These are phyloP conservation scores for Pilophorus perplexus DNA, from an alignment of 2,888 invertebrate genomes.

Conservation along the genomic window DNA sequence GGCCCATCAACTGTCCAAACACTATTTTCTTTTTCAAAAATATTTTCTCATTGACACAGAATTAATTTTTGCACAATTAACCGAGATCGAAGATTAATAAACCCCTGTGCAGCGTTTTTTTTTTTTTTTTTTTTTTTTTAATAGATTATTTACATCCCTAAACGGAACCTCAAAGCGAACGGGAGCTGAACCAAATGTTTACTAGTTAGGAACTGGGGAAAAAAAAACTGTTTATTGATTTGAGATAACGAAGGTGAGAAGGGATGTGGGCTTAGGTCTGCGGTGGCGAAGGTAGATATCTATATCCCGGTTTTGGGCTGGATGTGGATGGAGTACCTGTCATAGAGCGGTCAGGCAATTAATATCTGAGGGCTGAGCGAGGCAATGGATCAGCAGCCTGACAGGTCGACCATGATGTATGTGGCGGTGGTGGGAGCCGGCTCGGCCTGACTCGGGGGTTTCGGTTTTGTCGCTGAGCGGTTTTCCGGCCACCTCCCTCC, in stretches of 20 bases:
- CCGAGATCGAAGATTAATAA: no score
- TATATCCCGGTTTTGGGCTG: background rate
- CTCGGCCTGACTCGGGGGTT: background rate
- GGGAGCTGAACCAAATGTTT: no score
- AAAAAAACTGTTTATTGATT: constrained; percentile 22
- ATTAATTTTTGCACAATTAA: no score
- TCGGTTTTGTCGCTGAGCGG: background rate
- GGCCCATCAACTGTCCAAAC: no score
- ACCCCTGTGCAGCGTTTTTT: no score
- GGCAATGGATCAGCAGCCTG: constrained; percentile 30
- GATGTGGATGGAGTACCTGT: constrained; percentile 25
- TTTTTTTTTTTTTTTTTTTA: no score
- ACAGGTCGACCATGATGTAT: constrained; percentile 33
- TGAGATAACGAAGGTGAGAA: background rate
- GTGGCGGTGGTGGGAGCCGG: background rate
- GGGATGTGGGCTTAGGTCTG: background rate
- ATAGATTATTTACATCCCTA: no score
- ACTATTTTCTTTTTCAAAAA: no score
- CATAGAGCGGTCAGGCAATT: constrained; percentile 29
- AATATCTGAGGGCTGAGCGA: constrained; percentile 10
- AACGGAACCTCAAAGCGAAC: no score
- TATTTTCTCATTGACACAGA: no score
- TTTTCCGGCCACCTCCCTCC: background rate
- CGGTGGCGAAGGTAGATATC: constrained; percentile 10
- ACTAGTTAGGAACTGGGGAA: no score